Conservation (phyloP, 2,797 vertebrate genomes). For the Peromyscus eremicus region DNA sequence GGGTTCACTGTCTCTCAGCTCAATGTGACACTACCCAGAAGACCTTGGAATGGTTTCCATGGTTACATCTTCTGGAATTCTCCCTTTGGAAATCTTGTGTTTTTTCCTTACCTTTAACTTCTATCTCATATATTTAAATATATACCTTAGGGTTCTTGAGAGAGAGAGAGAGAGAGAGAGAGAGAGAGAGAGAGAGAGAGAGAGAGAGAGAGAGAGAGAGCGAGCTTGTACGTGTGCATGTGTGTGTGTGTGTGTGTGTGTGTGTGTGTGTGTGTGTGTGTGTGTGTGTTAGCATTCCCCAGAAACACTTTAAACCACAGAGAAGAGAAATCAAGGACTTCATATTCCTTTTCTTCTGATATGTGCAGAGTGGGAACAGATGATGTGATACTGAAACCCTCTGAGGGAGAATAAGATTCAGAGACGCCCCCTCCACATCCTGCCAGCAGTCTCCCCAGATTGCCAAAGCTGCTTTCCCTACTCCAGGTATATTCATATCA, state of each 20-base stretch:
- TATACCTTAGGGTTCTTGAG: constrained; percentile 59
- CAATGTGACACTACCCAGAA: constrained; percentile 71
- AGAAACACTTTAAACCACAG: constrained; percentile 64
- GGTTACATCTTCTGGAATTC: constrained; percentile 81
- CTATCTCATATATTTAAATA: constrained; percentile 75
- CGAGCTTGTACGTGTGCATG: too few species aligned
- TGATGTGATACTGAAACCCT: constrained; percentile 47
- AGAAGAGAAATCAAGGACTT: constrained; percentile 62
- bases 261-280: too few species aligned
- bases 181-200: too few species aligned
- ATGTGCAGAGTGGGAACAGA: not conserved
- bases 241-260: too few species aligned
- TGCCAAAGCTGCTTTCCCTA: constrained; percentile 51
- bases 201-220: too few species aligned
- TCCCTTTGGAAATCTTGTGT: constrained; percentile 77
- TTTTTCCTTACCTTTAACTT: constrained; percentile 76
- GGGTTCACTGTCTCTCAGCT: constrained; percentile 53
- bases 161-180: not conserved
- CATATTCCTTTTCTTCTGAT: constrained; percentile 54
- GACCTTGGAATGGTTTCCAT: constrained; percentile 80
- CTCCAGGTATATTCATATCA: constrained; percentile 42
- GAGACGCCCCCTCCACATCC: not conserved
- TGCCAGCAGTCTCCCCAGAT: not conserved
- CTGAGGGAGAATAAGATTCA: constrained; percentile 36
- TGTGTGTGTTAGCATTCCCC: constrained; percentile 53